phyloP scores from a whole-genome alignment of 23 tunicate genomes.

The Pegea sp. region DNA sequence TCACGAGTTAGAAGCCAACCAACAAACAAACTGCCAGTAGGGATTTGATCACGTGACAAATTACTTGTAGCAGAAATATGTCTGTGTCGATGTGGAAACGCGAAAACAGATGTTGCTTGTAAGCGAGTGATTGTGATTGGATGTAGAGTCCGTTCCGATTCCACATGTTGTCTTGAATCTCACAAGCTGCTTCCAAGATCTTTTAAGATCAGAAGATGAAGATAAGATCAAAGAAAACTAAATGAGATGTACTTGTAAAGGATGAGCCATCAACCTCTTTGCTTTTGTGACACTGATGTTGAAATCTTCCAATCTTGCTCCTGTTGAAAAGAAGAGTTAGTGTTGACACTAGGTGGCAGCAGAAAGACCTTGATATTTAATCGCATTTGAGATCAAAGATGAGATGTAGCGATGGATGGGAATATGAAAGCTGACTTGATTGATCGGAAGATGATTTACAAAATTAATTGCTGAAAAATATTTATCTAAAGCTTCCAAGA shows the following conservation, averaged over 20 bases:
- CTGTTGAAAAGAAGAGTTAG: constrained; percentile 9
- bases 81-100: constrained; percentile 80
- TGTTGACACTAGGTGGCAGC: background rate
- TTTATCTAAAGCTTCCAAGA: constrained; percentile 10
- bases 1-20: too few relatives aligned
- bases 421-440: constrained; percentile 68
- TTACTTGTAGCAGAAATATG: constrained; percentile 63
- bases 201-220: too few relatives aligned
- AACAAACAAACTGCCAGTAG: too few relatives aligned
- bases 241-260: constrained; percentile 74
- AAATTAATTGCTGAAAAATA: constrained; percentile 28
- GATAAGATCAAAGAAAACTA: too few relatives aligned
- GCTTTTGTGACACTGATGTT: constrained; percentile 11
- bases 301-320: constrained; percentile 15
- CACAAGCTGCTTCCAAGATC: constrained; percentile 32
- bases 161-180: constrained; percentile 64
- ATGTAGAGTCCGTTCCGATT: constrained; percentile 50
- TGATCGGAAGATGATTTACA: constrained; percentile 10
- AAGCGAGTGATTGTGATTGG: constrained; percentile 51
- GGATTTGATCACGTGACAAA: too few relatives aligned
- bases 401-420: constrained; percentile 77
- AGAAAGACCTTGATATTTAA: constrained; percentile 36
- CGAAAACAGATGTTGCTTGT: constrained; percentile 73
- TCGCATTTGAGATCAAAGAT: constrained; percentile 53
- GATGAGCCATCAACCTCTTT: constrained; percentile 28